Conservation (phyloP, 2,888 invertebrate genomes). For the Synergus gifuensis region DNA sequence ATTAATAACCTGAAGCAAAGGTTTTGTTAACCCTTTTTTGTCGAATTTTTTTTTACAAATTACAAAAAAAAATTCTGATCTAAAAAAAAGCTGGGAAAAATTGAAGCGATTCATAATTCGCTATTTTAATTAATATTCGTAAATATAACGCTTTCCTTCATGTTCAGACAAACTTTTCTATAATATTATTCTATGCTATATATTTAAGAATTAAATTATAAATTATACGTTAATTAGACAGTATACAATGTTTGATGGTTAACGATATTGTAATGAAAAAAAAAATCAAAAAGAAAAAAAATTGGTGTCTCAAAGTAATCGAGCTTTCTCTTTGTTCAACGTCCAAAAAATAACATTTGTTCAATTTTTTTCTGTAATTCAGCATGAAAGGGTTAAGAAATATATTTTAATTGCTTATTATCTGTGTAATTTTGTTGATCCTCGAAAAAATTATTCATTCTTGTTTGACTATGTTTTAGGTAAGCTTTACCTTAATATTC, state of each 20-base stretch:
- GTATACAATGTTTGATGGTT: conserved; percentile 12
- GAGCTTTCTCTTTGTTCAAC: conserved; percentile 9
- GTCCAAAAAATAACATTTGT: conserved; percentile 1
- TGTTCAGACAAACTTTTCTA: conserved; percentile 14
- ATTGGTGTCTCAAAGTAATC: background rate
- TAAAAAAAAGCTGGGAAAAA: background rate
- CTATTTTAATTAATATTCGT: background rate
- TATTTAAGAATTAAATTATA: conserved; percentile 21
- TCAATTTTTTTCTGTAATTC: conserved; percentile 27
- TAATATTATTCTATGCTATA: conserved; percentile 15
- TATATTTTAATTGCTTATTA: conserved; percentile 41
- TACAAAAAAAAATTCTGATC: background rate
- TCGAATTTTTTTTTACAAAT: background rate
- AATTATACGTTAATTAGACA: conserved; percentile 26
- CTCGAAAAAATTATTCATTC: background rate
- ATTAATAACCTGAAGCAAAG: conserved; percentile 6
- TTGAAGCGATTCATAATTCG: too few species aligned
- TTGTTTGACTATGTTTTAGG: background rate
- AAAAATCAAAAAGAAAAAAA: conserved; percentile 15
- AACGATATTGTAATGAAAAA: conserved; percentile 4
- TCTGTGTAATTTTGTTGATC: conserved; percentile 4
- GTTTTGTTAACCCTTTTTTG: conserved; percentile 35
- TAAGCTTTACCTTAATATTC: background rate
- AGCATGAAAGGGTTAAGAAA: conserved; percentile 42
- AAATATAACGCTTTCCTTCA: conserved; percentile 13